Evolutionary conservation across 2,797 vertebrate species (phyloP), one percentile per base, ranked within the genome.

Genomic region (Hypotaenidia philippensis): DNA sequence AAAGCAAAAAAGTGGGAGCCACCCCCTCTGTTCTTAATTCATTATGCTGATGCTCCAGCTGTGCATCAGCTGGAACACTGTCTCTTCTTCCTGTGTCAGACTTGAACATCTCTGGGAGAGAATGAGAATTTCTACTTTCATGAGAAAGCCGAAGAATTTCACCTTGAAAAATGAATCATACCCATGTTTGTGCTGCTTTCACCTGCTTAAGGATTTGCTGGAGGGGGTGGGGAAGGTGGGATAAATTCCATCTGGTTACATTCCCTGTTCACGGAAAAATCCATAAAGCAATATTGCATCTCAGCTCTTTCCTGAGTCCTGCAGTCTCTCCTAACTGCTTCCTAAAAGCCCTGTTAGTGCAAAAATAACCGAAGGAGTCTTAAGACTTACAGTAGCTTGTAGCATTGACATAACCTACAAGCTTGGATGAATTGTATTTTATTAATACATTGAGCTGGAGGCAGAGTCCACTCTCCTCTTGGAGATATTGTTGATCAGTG

Each of bases 301-400:
- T 96, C 85, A 64, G 56, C 75, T 92, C 29, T 79, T 75, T 70
- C 12, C 47, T 41, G 56, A 53, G 23, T 93, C 80, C 50, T 66
- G 38, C 66, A 63, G 0, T 71, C 52, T 85, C 84, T 91, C 78
- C 27, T 84, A 41, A 38, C 65, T 89, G 34, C 45, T 87, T 90
- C 25, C 40, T 81, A 32, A 63, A 87, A 91, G 41, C 83, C 61
- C 68, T 5, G 6, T 89, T 85, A 64, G 66, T 86, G 76, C 69
- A 95, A 82, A 94, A 96, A 70, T 75, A 93, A 68, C n/a, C 27
- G 60, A 87, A 79, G 50, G 52, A 87, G 13, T 84, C 69, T 83
- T 41, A 47, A 94, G 36, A 77, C 34, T 53, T 87, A 32, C 10
- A 72, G 55, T 55, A 36, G 53, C 65, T 96, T 94, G 56, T 83